These are phyloP conservation scores for Dromiciops gliroides DNA, from an alignment of 2,113 vertebrate genomes.

Conservation along the genomic window DNA sequence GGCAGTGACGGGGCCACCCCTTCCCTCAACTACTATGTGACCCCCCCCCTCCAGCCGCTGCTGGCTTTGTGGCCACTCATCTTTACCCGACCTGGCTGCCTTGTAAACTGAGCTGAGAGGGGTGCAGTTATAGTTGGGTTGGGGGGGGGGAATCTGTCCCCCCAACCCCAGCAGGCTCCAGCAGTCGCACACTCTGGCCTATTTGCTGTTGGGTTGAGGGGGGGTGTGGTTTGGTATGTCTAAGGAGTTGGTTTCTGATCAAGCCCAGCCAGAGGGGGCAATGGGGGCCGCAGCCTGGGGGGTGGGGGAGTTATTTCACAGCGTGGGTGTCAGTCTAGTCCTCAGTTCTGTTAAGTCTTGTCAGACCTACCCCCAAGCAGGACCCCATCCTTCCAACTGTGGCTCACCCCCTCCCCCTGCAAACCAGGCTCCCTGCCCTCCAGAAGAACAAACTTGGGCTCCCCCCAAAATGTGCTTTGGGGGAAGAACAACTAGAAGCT, in stretches of 20 bases:
- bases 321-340: not conserved
- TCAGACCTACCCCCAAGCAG: not conserved
- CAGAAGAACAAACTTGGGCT: not conserved
- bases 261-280: not conserved
- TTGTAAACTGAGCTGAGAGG: slow-evolving; percentile 89
- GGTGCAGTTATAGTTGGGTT: slow-evolving; percentile 56
- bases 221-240: not conserved
- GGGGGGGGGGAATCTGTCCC: not conserved
- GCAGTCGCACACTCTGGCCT: too few relatives aligned
- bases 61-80: slow-evolving; percentile 90
- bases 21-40: slow-evolving; percentile 91
- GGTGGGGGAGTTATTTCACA: not conserved
- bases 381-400: not conserved
- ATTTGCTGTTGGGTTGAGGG: not conserved
- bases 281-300: not conserved
- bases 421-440: too few relatives aligned
- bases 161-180: not conserved
- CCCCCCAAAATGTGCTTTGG: not conserved
- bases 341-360: not conserved
- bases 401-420: too few relatives aligned
- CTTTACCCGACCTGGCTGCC: slow-evolving; percentile 97
- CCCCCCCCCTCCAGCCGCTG: slow-evolving; percentile 92
- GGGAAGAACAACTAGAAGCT: not conserved
- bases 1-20: slow-evolving; percentile 90
- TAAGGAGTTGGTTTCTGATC: not conserved